phyloP scores from a whole-genome alignment of 2,797 vertebrate genomes.

The Sitta carolinensis region DNA sequence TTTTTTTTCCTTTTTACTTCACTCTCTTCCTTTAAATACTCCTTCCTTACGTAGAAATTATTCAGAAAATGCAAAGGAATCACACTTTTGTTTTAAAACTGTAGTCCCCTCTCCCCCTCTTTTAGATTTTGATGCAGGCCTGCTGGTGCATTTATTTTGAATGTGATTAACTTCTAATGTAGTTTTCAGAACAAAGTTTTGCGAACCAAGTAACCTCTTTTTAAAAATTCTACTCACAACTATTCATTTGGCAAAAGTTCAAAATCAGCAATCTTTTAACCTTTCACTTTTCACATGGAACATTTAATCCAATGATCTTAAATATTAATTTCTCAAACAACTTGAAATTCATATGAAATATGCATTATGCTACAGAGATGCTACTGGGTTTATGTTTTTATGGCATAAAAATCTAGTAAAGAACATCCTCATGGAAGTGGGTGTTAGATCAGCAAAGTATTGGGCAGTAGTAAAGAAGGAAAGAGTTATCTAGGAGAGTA shows the following conservation, averaged over 20 bases:
- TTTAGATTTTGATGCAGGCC: neutral
- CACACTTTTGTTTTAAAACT: neutral
- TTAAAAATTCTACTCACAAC: neutral
- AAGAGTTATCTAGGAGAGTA: neutral
- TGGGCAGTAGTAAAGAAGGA: neutral
- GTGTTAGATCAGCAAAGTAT: accelerated
- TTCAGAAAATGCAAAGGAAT: neutral
- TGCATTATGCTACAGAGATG: neutral
- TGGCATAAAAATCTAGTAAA: neutral
- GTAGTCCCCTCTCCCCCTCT: neutral
- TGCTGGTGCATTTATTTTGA: neutral
- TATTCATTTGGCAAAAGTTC: neutral
- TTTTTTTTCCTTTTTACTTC: neutral
- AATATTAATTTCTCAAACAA: constrained; percentile 5
- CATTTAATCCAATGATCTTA: neutral
- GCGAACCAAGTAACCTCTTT: neutral
- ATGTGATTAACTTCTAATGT: neutral
- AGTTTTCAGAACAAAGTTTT: neutral
- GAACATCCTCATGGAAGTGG: neutral
- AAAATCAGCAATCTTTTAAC: neutral
- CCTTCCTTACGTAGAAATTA: neutral
- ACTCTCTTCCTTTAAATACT: neutral
- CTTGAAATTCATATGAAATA: neutral
- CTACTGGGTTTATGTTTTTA: neutral
- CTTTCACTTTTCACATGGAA: neutral